These are phyloP conservation scores for Felis chaus DNA, from an alignment of 2,113 vertebrate genomes.

Conservation along the genomic window DNA sequence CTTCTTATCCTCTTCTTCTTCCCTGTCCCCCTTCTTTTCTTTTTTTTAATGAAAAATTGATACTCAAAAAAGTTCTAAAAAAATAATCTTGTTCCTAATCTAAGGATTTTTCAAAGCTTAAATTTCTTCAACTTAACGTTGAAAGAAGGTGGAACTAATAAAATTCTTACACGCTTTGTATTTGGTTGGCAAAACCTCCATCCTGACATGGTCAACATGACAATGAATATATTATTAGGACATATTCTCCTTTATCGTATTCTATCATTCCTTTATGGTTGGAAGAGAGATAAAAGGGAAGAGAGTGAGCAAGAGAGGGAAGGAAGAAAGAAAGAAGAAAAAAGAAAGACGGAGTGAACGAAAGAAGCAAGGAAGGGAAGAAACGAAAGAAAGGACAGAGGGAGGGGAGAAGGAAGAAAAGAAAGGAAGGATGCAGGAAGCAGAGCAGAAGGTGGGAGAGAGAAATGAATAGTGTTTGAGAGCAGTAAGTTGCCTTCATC, in stretches of 20 bases:
- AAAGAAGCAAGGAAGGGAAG: neutral
- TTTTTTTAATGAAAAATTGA: neutral
- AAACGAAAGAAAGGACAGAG: neutral
- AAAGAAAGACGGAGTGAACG: neutral
- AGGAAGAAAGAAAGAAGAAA: neutral
- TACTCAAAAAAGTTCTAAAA: neutral
- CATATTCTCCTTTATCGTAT: neutral
- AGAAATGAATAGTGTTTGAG: neutral
- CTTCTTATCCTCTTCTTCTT: neutral
- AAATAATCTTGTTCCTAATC: neutral
- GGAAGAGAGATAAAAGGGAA: neutral
- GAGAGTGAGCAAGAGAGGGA: neutral
- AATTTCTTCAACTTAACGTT: neutral
- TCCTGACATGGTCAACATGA: neutral
- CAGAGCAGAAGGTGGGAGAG: neutral
- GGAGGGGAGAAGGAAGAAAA: neutral
- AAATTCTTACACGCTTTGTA: neutral
- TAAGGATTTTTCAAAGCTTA: neutral
- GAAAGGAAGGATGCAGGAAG: neutral
- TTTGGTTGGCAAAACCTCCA: neutral
- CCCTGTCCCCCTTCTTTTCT: neutral
- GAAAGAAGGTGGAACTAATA: neutral
- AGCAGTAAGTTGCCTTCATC: neutral
- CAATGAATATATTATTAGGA: neutral
- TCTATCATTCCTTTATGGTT: neutral